Base-by-base conservation (phyloP, 2,888 invertebrate species). In the Cyaniris semiargus region DNA sequence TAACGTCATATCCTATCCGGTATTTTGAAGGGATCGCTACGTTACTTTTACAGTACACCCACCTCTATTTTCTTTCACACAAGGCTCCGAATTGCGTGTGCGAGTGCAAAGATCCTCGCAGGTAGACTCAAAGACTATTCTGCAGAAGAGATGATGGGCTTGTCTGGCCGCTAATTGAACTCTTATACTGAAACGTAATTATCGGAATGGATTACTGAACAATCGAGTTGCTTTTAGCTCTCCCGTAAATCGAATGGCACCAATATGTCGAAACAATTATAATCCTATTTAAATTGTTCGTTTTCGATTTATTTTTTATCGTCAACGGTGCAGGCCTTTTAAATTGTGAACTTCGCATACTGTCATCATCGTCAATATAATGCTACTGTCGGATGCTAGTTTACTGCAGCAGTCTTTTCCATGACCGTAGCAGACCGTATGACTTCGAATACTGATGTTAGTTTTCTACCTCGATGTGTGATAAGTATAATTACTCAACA, bases 1-100 rank as follows among this genome's bases (percentile, higher is more conserved):
- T 84, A 85, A 86, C 86, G 88, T 88, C 89, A 86, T 86, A 85
- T 86, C 84, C 87, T 87, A 89, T 89, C 87, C 21, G 74, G 48
- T 74, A 74, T 74, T 53, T 53, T 27, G 74, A 74, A 53, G 23
- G 74, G 53, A 74, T 44, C 21, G 44, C 71, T 23, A 72, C 38
- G 23, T 31, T 74, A 21, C 23, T 27, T 48, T 53, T 74, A 8
- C 74, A 44, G 15, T 15, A 21, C 18, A 15, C 7, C 7, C 48
- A 53, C 27, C 13, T 53, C 53, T 74, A 74, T 48, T 48, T 27
- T 13, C 10, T 18, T 15, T 4, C 0, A 6, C 2, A 27, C 53
- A 74, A 18, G 27, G 27, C 48, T 31, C 8, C 23, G 27, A 74
- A 53, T 74, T 1, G 13, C 27, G 18, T 13, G n/a, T 5, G 13